A percentile compares a stretch with the other conserved stretches of the same genome.
Conservation (phyloP, 2,113 vertebrate species). For the Amblyornis subalaris region DNA sequence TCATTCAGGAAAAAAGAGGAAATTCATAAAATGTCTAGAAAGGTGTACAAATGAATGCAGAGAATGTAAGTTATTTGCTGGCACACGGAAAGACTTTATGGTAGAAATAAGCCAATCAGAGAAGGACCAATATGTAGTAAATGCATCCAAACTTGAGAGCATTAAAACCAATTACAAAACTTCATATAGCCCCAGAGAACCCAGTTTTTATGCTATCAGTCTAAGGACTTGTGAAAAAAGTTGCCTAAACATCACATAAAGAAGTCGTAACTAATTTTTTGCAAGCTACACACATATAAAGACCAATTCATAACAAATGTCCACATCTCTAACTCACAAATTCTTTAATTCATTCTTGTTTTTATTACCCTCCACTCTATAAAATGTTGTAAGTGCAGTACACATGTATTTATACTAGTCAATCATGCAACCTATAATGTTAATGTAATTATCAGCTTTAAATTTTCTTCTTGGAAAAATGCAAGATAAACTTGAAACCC, state of each 20-base stretch:
- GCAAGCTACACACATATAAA: background rate
- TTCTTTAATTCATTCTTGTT: background rate
- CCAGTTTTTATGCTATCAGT: background rate
- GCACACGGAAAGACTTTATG: background rate
- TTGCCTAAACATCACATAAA: background rate
- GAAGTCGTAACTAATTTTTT: background rate
- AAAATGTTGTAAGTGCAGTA: background rate
- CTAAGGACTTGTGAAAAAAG: background rate
- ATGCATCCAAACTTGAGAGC: background rate
- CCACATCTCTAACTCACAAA: background rate
- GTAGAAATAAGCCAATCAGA: background rate
- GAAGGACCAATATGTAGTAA: background rate
- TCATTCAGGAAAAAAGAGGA: background rate
- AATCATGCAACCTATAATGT: background rate
- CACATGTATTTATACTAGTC: background rate
- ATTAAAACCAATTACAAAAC: background rate
- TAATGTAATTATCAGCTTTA: background rate
- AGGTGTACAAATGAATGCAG: background rate
- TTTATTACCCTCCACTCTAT: background rate
- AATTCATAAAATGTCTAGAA: background rate
- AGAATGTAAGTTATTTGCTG: background rate
- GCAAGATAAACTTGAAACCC: background rate
- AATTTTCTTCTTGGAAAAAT: background rate
- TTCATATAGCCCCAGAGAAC: background rate
- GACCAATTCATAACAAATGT: background rate